phyloP scores from a whole-genome alignment of 2,797 vertebrate species.

The Pangasius macronema region DNA sequence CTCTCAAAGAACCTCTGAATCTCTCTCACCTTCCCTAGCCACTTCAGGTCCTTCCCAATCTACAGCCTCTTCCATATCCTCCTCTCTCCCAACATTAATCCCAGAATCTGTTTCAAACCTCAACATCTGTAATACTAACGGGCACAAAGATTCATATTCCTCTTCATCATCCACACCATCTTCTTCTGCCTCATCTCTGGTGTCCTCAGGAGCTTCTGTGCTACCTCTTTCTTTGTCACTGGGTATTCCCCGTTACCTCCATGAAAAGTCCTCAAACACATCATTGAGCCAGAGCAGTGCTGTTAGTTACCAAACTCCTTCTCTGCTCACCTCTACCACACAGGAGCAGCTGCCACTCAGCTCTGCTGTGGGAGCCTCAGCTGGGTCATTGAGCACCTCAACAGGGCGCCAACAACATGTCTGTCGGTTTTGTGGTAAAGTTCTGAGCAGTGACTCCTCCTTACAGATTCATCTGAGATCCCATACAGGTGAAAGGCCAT shows the following conservation, averaged over 20 bases:
- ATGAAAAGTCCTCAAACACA: slow-evolving; percentile 76
- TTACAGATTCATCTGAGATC: slow-evolving; percentile 92
- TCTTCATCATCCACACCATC: slow-evolving; percentile 65
- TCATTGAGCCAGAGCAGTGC: slow-evolving; percentile 68
- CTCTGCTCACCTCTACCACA: slow-evolving; percentile 66
- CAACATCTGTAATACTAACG: slow-evolving; percentile 61
- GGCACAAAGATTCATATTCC: slow-evolving; percentile 60
- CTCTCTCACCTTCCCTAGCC: slow-evolving; percentile 72
- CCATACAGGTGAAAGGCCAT: slow-evolving; percentile 90
- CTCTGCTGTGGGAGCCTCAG: slow-evolving; percentile 65
- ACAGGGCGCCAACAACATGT: slow-evolving; percentile 77
- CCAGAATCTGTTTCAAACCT: slow-evolving; percentile 70
- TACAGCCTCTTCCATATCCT: slow-evolving; percentile 65
- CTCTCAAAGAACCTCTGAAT: slow-evolving; percentile 67
- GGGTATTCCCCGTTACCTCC: slow-evolving; percentile 77
- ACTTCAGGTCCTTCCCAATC: slow-evolving; percentile 64
- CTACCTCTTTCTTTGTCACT: slow-evolving; percentile 72
- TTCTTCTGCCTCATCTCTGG: slow-evolving; percentile 62
- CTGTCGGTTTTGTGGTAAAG: slow-evolving; percentile 90
- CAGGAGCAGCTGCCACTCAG: slow-evolving; percentile 71
- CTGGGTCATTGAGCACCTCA: slow-evolving; percentile 47
- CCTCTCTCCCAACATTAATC: slow-evolving; percentile 71
- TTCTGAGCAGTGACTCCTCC: slow-evolving; percentile 89
- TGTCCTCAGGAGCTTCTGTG: slow-evolving; percentile 72
- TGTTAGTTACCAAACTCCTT: slow-evolving; percentile 67